These are phyloP conservation scores for Pseudococcus viburni DNA, from an alignment of 2,888 invertebrate species.

Conservation along the genomic window DNA sequence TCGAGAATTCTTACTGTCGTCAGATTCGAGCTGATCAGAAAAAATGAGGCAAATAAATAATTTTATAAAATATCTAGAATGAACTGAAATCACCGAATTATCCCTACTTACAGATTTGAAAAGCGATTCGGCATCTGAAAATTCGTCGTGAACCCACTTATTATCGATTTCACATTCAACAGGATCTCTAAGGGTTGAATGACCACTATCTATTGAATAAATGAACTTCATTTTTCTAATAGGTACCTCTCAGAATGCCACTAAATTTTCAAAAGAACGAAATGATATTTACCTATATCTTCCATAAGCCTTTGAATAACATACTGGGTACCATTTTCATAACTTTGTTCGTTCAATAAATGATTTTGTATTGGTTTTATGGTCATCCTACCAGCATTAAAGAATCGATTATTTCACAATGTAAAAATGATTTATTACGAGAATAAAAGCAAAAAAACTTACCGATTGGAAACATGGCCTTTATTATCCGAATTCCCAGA, in stretches of 20 bases:
- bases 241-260: not conserved
- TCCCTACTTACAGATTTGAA: slow-evolving; percentile 62
- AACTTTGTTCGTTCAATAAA: slow-evolving; percentile 63
- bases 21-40: slow-evolving; percentile 59
- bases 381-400: not conserved
- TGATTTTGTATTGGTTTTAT: slow-evolving; percentile 32
- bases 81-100: not conserved
- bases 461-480: not conserved
- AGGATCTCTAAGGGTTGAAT: slow-evolving; percentile 72
- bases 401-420: not conserved
- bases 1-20: slow-evolving; percentile 50
- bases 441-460: not conserved
- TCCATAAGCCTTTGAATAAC: slow-evolving; percentile 70
- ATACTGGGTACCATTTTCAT: slow-evolving; percentile 68
- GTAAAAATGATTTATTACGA: not conserved
- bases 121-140: slow-evolving; percentile 63
- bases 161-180: slow-evolving; percentile 70
- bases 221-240: not conserved
- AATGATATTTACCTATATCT: slow-evolving; percentile 69
- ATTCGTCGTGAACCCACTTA: slow-evolving; percentile 68
- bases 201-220: slow-evolving; percentile 71
- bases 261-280: not conserved
- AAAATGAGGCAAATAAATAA: not conserved
- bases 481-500: slow-evolving; percentile 43
- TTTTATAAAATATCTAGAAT: not conserved